Evolutionary conservation across 92 coral and sea anemone species (phyloP), one percentile per base, ranked within the genome.

Genomic region (Heteractis magnifica): DNA sequence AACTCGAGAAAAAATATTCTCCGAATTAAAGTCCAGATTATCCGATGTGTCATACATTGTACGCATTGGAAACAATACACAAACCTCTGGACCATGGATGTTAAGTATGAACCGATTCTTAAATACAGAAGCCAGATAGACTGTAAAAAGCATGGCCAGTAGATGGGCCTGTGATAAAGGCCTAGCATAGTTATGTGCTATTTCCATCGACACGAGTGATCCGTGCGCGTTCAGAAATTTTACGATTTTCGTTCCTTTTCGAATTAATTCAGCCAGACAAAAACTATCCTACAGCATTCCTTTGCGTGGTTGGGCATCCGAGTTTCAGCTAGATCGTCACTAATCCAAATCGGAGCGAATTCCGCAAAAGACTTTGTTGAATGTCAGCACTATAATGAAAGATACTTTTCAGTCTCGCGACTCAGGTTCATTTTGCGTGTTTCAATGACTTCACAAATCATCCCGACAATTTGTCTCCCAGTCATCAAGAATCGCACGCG

Each of bases 361-460:
- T 85, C 88, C 82, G 23, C 49, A 78, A 12, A 41, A 71, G 62
- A 7, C 65, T 65, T 71, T 59, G 18, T 71, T 52, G 44, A 12
- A 71, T 56, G 81, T 79, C 88, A 79, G 62, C 68, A 50, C 83
- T 65, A 19, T 84, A 34, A 34, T 34, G 87, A 83, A 75, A 83
- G 88, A 78, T 72, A 78, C 88, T 85, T 21, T 51, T 78, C 83
- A 85, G 87, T 65, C 64, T 81, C 81, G 77, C 56, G 83, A 56
- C 50, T 71, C 51, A 65, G 59, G 78, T 85, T 85, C 18, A 65
- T 81, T 65, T 89, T 85, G 92, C 92, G 89, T 83, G 89, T 88
- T 85, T 77, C 71, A 74, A 23, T 81, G 88, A 82, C 70, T 77
- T 55, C 87, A 21, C 85, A 79, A 84, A 49, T 77, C 78, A 49